phyloP scores from a whole-genome alignment of 2,797 vertebrate genomes.

The Sparus aurata region DNA sequence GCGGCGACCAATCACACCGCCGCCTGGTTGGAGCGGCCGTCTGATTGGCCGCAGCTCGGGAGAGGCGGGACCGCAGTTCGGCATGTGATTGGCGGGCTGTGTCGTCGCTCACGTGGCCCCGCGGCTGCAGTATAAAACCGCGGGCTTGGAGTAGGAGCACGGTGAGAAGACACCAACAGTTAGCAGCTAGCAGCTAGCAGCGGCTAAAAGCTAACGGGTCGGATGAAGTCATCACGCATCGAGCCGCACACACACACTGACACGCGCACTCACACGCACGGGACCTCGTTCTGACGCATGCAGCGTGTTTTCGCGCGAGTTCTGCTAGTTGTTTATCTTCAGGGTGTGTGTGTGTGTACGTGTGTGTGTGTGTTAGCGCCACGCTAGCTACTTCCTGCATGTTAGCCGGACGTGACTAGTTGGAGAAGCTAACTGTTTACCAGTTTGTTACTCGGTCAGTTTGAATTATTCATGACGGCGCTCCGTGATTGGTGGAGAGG shows the following conservation, averaged over 20 bases:
- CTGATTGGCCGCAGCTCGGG: constrained; percentile 24
- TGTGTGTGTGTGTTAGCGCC: constrained; percentile 36
- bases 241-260: background rate
- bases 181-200: constrained; percentile 13
- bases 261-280: constrained; percentile 5
- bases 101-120: constrained; percentile 1
- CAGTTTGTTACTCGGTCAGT: constrained; percentile 1
- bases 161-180: constrained; percentile 6
- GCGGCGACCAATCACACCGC: constrained; percentile 15
- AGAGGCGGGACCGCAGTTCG: background rate
- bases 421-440: constrained; percentile 65
- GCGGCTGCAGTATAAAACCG: constrained; percentile 15
- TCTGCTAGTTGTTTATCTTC: constrained; percentile 4
- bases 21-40: rapidly evolving
- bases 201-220: rapidly evolving
- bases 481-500: constrained; percentile 49
- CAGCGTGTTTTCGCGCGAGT: background rate
- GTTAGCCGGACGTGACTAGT: constrained; percentile 53
- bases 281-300: background rate
- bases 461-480: constrained; percentile 53
- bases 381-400: constrained; percentile 43
- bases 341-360: constrained; percentile 1
- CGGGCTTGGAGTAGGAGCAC: background rate
- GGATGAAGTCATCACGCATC: background rate
- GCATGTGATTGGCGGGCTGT: constrained; percentile 1